Percentiles rank a stretch among this genome's conserved stretches.
These are phyloP conservation scores for Lithobates sylvaticus DNA, from an alignment of 2,797 vertebrate species.

Conservation along the genomic window DNA sequence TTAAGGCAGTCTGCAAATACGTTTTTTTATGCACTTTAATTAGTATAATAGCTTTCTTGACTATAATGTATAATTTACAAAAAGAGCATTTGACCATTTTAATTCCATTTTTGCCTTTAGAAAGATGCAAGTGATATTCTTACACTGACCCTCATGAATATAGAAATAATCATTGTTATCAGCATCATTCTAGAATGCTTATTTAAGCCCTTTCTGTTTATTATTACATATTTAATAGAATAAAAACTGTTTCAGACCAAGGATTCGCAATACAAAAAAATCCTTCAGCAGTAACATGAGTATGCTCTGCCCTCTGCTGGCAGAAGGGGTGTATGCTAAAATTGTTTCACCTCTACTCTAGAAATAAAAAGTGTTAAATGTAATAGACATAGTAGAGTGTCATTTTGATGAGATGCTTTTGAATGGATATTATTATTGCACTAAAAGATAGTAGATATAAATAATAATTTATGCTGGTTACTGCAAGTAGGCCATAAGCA, in stretches of 20 bases:
- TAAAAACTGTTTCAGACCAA: neutral
- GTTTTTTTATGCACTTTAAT: neutral
- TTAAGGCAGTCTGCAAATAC: neutral
- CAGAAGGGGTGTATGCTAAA: neutral
- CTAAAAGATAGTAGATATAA: neutral
- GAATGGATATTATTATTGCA: neutral
- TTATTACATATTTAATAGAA: slow-evolving; percentile 22
- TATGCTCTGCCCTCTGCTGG: slow-evolving; percentile 75
- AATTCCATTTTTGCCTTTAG: neutral
- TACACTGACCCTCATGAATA: slow-evolving; percentile 5
- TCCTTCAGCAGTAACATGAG: slow-evolving; percentile 63
- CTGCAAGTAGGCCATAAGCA: neutral
- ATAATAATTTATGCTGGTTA: neutral
- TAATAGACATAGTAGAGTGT: neutral
- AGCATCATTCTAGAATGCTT: neutral
- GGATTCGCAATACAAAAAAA: slow-evolving; percentile 1
- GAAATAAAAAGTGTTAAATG: neutral
- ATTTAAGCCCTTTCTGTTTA: neutral
- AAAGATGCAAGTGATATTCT: neutral
- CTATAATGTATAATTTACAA: neutral
- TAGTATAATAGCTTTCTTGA: neutral
- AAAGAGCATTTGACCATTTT: too few relatives aligned
- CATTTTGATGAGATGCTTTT: neutral
- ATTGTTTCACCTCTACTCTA: neutral
- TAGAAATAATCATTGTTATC: neutral